Conservation (phyloP, 2,113 vertebrate genomes). For the Channa maculata region DNA sequence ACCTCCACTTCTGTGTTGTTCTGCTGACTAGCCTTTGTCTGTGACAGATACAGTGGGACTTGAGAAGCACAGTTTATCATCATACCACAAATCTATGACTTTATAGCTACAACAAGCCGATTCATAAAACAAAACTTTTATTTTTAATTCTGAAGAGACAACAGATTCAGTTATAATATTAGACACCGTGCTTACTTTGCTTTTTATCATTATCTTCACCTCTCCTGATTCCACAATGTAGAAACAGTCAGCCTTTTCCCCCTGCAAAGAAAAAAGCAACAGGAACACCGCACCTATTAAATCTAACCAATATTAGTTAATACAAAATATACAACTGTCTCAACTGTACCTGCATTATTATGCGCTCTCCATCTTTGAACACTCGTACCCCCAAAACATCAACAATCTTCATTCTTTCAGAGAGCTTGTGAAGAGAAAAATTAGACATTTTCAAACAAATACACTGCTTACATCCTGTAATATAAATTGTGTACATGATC, state of each 20-base stretch:
- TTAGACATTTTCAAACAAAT: not conserved
- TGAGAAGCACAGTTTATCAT: no score
- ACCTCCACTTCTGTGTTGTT: conserved; percentile 91
- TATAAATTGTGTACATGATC: not conserved
- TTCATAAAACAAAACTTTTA: no score
- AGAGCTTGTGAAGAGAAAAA: conserved; percentile 76
- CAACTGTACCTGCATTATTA: conserved; percentile 89
- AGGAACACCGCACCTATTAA: no score
- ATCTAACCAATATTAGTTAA: not conserved
- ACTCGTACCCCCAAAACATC: conserved; percentile 91
- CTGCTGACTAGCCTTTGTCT: conserved; percentile 88
- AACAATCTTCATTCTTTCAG: conserved; percentile 97
- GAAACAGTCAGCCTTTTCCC: conserved; percentile 93
- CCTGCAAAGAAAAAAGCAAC: conserved; percentile 77
- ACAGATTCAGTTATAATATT: not conserved
- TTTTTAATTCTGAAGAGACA: no score
- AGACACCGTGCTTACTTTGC: conserved; percentile 68
- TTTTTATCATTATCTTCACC: conserved; percentile 90
- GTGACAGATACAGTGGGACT: conserved; percentile 7
- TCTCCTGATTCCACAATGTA: conserved; percentile 95
- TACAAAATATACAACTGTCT: not conserved
- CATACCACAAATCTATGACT: no score
- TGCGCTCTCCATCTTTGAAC: conserved; percentile 90
- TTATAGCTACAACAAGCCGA: no score
- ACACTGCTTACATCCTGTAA: not conserved